Conservation (phyloP, 2,797 vertebrate genomes). For the Malurus leucopterus region DNA sequence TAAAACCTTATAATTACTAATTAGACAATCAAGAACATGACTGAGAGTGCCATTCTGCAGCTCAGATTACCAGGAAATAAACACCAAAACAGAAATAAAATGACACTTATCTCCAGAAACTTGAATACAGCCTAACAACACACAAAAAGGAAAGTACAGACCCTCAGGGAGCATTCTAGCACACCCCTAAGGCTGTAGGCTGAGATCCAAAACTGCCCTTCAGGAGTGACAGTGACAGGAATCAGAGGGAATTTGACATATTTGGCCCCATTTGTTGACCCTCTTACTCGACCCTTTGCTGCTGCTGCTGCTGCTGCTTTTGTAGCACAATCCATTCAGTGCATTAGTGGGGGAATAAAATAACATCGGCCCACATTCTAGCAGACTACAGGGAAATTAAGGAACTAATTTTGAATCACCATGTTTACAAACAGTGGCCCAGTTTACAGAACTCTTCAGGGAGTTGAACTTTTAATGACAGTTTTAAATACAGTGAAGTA, state of each 20-base stretch:
- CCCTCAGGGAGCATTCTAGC: neutral
- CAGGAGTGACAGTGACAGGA: neutral
- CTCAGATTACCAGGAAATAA: neutral
- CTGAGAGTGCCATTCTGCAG: neutral
- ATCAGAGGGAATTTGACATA: neutral
- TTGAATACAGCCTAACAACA: neutral
- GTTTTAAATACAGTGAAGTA: constrained; percentile 53
- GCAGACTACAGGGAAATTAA: constrained; percentile 43
- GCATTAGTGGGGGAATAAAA: neutral
- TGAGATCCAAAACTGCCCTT: neutral
- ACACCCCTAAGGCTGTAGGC: neutral
- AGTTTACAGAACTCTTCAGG: constrained; percentile 24
- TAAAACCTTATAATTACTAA: neutral
- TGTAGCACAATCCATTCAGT: neutral
- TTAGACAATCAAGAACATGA: neutral
- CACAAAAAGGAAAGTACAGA: neutral
- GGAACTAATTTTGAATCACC: constrained; percentile 1
- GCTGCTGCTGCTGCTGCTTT: neutral
- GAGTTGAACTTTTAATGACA: constrained; percentile 33
- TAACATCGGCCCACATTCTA: neutral
- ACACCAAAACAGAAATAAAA: neutral
- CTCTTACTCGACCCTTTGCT: neutral
- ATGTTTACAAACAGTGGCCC: constrained; percentile 34
- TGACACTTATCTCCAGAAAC: neutral
- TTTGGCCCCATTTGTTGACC: neutral